Conservation (phyloP, 2,888 invertebrate species). For the Camponotus fellah region DNA sequence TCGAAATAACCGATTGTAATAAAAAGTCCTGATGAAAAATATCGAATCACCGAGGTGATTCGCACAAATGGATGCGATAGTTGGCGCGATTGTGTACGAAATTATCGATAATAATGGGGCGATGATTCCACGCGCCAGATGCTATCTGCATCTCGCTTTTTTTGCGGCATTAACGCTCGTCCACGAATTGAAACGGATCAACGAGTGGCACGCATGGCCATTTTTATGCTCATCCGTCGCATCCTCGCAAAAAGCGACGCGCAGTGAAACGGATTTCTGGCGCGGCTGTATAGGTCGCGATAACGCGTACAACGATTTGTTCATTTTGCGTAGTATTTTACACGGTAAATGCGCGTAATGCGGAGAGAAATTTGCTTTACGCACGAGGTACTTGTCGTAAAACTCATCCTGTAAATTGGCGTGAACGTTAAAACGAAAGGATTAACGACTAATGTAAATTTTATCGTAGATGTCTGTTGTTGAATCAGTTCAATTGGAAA, state of each 20-base stretch:
- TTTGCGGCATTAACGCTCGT: constrained; percentile 57
- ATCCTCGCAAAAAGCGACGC: constrained; percentile 59
- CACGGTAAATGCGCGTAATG: constrained; percentile 20
- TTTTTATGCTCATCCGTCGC: constrained; percentile 67
- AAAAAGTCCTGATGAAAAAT: constrained; percentile 45
- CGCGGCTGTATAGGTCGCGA: constrained; percentile 40
- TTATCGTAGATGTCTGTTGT: background rate
- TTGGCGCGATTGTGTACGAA: constrained; percentile 61
- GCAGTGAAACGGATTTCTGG: constrained; percentile 46
- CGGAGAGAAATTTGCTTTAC: constrained; percentile 25
- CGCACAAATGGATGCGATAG: constrained; percentile 61
- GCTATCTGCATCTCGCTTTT: constrained; percentile 58
- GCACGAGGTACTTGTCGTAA: background rate
- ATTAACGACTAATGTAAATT: constrained; percentile 23
- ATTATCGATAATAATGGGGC: constrained; percentile 69
- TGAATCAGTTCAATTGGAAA: background rate
- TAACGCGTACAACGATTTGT: constrained; percentile 42
- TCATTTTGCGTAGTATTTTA: constrained; percentile 34
- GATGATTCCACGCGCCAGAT: constrained; percentile 69
- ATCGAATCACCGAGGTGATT: constrained; percentile 47
- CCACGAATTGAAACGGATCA: constrained; percentile 66
- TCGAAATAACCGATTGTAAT: constrained; percentile 27
- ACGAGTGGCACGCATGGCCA: constrained; percentile 62
- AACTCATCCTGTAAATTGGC: background rate
- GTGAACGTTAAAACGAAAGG: background rate